Evolutionary conservation across 2,888 invertebrate species (phyloP).

Genomic region (Hemithea aestivaria): DNA sequence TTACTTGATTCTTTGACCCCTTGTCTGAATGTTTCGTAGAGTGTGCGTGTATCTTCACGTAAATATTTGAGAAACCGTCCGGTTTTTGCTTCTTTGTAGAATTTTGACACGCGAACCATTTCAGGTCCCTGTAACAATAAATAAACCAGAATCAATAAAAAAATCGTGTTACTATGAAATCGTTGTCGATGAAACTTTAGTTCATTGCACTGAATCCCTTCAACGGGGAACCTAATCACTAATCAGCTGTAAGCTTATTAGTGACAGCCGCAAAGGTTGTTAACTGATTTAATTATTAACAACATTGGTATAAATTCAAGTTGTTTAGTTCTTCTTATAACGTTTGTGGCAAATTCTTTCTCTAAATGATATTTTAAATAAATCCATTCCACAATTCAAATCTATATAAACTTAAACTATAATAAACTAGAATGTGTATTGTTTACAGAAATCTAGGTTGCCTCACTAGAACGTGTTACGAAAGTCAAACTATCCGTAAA

Average conservation of each 20-base stretch:
- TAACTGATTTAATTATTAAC: too few relatives aligned
- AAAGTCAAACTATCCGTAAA: background rate
- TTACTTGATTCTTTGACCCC: constrained; percentile 95
- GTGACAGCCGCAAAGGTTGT: constrained; percentile 15
- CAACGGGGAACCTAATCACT: constrained; percentile 36
- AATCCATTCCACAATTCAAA: too few relatives aligned
- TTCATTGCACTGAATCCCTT: constrained; percentile 62
- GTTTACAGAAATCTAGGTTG: too few relatives aligned
- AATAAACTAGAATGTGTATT: too few relatives aligned
- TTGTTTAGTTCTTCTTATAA: too few relatives aligned
- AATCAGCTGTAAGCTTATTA: constrained; percentile 66
- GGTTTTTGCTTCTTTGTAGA: constrained; percentile 93
- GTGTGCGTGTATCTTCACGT: constrained; percentile 91
- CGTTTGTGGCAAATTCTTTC: too few relatives aligned
- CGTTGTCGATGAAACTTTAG: constrained; percentile 17
- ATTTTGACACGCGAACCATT: constrained; percentile 92
- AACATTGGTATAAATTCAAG: too few relatives aligned
- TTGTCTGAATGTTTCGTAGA: constrained; percentile 93
- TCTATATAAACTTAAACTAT: too few relatives aligned
- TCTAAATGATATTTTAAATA: too few relatives aligned
- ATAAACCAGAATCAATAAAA: constrained; percentile 1
- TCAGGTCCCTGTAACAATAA: constrained; percentile 88
- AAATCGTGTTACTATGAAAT: too few relatives aligned
- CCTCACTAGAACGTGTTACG: too few relatives aligned
- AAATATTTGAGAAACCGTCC: constrained; percentile 91